A percentile compares a stretch with the other conserved stretches of the same genome.
phyloP scores from a whole-genome alignment of 2,797 vertebrate species.

The Tragelaphus eurycerus region DNA sequence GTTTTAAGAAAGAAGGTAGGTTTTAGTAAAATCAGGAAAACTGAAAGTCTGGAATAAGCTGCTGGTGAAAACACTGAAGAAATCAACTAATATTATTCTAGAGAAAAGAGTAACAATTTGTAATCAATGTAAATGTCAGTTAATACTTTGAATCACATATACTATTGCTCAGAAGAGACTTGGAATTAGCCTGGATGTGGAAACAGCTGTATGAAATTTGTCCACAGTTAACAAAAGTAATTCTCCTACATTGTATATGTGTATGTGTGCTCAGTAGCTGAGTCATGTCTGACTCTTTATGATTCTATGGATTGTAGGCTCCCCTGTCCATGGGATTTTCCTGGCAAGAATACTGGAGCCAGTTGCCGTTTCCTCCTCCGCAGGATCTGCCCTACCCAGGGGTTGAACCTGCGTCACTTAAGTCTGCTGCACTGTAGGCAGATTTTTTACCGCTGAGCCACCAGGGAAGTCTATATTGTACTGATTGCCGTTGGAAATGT shows the following conservation, averaged over 20 bases:
- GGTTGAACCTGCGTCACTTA: not conserved
- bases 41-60: not conserved
- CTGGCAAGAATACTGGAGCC: not conserved
- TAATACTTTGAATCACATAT: not conserved
- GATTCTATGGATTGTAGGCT: not conserved
- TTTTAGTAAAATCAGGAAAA: not conserved
- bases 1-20: not conserved
- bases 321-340: not conserved
- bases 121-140: not conserved
- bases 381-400: not conserved
- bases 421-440: not conserved
- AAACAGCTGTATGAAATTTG: not conserved
- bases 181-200: not conserved
- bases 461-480: not conserved
- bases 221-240: not conserved
- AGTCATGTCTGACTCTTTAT: not conserved
- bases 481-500: rapidly evolving
- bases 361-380: not conserved
- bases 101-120: not conserved
- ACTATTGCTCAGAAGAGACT: not conserved
- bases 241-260: not conserved
- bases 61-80: not conserved
- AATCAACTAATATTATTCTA: not conserved
- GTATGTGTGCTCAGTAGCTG: not conserved
- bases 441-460: not conserved